Evolutionary conservation across 2,113 vertebrate species (phyloP).

Genomic region (Microcebus murinus): DNA sequence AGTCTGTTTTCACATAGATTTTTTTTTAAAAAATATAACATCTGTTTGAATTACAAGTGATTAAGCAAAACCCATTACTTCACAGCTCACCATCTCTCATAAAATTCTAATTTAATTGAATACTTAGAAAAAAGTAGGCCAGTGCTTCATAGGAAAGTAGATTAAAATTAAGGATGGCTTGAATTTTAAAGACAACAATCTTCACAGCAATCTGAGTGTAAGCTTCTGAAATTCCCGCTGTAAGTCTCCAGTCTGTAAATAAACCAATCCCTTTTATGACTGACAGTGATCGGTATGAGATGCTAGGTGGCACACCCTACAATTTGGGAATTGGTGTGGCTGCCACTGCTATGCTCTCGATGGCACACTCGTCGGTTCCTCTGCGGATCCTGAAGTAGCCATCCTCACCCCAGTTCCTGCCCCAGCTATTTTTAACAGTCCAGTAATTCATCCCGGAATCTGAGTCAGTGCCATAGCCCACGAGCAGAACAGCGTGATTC

Average conservation of each 20-base stretch:
- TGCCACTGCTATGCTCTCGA: slow-evolving; percentile 94
- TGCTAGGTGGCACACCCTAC: slow-evolving; percentile 70
- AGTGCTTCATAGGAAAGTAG: neutral
- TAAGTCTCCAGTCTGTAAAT: neutral
- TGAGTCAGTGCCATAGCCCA: slow-evolving; percentile 92
- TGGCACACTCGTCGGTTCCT: slow-evolving; percentile 93
- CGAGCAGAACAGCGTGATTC: slow-evolving; percentile 95
- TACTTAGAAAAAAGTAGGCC: slow-evolving; percentile 3
- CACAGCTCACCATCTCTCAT: neutral
- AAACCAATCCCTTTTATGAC: neutral
- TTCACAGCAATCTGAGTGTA: neutral
- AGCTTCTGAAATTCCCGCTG: neutral
- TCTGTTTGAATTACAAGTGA: slow-evolving; percentile 43
- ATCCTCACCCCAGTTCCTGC: slow-evolving; percentile 90
- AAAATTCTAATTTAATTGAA: neutral
- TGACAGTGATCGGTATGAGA: accelerated
- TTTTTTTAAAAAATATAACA: neutral
- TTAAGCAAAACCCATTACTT: slow-evolving; percentile 19
- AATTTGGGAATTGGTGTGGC: slow-evolving; percentile 91
- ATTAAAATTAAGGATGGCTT: slow-evolving; percentile 10
- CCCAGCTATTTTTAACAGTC: slow-evolving; percentile 99
- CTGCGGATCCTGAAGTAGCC: slow-evolving; percentile 97
- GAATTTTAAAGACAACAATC: slow-evolving; percentile 45
- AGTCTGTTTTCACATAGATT: neutral
- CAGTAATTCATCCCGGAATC: slow-evolving; percentile 91